A percentile compares a stretch with the other conserved stretches of the same genome.
Conservation (phyloP, 2,888 invertebrate species). For the Lasioglossum morio region DNA sequence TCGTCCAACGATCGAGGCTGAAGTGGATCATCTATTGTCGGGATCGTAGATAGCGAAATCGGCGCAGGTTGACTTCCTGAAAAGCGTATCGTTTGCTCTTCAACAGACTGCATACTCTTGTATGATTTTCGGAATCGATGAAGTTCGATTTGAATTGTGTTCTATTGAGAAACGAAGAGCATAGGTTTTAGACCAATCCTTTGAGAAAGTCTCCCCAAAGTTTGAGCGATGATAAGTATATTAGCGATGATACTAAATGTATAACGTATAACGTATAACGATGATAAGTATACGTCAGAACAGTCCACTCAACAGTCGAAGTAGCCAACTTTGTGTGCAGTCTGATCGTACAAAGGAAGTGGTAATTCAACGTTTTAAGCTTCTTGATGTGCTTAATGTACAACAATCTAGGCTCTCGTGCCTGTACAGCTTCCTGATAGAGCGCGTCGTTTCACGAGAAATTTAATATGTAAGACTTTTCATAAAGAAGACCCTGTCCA, state of each 20-base stretch:
- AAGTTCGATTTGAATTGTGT: too few relatives aligned
- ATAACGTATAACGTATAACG: too few relatives aligned
- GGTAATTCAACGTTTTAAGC: slow-evolving; percentile 60
- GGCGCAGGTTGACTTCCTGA: not conserved
- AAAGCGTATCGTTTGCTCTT: not conserved
- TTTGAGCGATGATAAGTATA: not conserved
- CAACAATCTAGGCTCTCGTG: slow-evolving; percentile 50
- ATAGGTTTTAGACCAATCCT: not conserved
- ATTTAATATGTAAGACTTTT: slow-evolving; percentile 40
- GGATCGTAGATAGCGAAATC: not conserved
- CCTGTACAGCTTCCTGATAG: slow-evolving; percentile 41
- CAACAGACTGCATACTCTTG: not conserved
- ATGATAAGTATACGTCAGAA: too few relatives aligned
- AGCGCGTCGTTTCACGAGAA: slow-evolving; percentile 31
- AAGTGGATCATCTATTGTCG: not conserved
- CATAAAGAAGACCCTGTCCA: slow-evolving; percentile 33
- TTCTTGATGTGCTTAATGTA: slow-evolving; percentile 45
- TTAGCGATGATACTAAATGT: too few relatives aligned
- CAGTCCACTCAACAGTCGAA: too few relatives aligned
- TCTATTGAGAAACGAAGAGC: not conserved
- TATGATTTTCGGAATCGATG: too few relatives aligned
- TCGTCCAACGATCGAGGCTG: not conserved
- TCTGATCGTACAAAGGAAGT: slow-evolving; percentile 38
- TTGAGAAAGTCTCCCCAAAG: not conserved
- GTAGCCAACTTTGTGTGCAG: not conserved